Evolutionary conservation across 2,888 invertebrate genomes (phyloP).

Genomic region (Lepetodrilus schrolli): DNA sequence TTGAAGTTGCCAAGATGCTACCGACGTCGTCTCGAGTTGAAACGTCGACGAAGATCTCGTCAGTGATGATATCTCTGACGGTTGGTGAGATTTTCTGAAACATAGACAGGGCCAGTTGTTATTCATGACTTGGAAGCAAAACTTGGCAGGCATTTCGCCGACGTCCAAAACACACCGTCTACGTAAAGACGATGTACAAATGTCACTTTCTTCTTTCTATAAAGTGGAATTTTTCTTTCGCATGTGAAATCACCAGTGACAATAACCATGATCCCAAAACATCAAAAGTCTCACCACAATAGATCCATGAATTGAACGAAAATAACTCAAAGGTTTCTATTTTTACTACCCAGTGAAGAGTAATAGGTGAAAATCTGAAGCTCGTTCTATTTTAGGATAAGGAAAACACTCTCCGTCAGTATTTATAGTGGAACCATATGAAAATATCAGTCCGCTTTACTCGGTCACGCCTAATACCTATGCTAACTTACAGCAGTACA

Average conservation of each 20-base stretch:
- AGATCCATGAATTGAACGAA: conserved; percentile 59
- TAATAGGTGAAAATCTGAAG: conserved; percentile 54
- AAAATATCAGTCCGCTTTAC: conserved; percentile 20
- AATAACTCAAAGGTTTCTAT: conserved; percentile 63
- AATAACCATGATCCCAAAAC: conserved; percentile 42
- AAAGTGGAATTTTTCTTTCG: conserved; percentile 24
- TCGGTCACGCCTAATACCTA: not conserved
- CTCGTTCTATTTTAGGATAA: conserved; percentile 59
- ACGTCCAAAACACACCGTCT: not conserved
- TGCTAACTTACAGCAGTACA: not conserved
- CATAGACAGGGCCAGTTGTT: conserved; percentile 5
- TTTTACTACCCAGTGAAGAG: conserved; percentile 62
- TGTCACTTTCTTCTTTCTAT: conserved; percentile 16
- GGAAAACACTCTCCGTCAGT: conserved; percentile 50
- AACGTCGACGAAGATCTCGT: too few relatives aligned
- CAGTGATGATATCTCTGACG: not conserved
- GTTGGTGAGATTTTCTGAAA: conserved; percentile 3
- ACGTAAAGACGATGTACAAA: not conserved
- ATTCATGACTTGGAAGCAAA: not conserved
- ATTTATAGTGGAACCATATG: conserved; percentile 32
- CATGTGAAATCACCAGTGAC: conserved; percentile 11
- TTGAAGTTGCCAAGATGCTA: too few relatives aligned
- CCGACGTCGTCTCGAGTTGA: too few relatives aligned
- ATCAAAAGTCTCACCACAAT: conserved; percentile 49
- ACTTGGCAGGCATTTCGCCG: not conserved